phyloP scores from a whole-genome alignment of 2,888 invertebrate species.

The Lottia scabra region DNA sequence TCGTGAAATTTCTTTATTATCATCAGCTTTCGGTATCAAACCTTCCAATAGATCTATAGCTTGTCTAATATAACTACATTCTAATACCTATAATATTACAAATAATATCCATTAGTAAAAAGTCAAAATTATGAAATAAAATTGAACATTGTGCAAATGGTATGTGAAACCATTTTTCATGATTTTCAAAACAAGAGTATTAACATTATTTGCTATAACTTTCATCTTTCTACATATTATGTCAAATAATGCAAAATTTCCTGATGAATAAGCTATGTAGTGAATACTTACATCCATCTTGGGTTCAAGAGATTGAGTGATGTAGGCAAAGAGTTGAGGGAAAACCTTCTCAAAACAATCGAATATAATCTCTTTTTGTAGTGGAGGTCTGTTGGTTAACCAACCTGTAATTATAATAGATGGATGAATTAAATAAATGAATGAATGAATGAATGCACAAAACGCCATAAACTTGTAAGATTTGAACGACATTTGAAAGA shows the following conservation, averaged over 20 bases:
- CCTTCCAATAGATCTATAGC: conserved; percentile 81
- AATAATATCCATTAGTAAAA: background rate
- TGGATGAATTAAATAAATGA: background rate
- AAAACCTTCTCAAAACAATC: conserved; percentile 82
- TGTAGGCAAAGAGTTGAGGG: conserved; percentile 81
- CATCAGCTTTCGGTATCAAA: conserved; percentile 77
- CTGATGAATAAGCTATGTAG: too few species aligned
- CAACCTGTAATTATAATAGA: conserved; percentile 53
- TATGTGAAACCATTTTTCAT: too few species aligned
- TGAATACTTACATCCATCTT: conserved; percentile 75
- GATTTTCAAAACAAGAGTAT: too few species aligned
- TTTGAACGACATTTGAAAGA: too few species aligned
- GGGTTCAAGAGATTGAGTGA: conserved; percentile 84
- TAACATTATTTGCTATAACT: too few species aligned
- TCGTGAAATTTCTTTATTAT: conserved; percentile 72
- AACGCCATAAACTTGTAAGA: too few species aligned
- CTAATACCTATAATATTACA: conserved; percentile 76
- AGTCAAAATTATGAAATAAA: too few species aligned
- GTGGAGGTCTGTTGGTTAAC: conserved; percentile 68
- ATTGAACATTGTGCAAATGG: too few species aligned
- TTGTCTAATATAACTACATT: conserved; percentile 89
- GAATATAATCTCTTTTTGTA: conserved; percentile 76
- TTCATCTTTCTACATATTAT: too few species aligned
- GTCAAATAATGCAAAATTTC: too few species aligned
- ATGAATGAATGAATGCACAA: background rate